Evolutionary conservation across 2,113 vertebrate genomes (phyloP), one percentile per base, ranked within the genome.

Genomic region (Hemibagrus wyckioides): DNA sequence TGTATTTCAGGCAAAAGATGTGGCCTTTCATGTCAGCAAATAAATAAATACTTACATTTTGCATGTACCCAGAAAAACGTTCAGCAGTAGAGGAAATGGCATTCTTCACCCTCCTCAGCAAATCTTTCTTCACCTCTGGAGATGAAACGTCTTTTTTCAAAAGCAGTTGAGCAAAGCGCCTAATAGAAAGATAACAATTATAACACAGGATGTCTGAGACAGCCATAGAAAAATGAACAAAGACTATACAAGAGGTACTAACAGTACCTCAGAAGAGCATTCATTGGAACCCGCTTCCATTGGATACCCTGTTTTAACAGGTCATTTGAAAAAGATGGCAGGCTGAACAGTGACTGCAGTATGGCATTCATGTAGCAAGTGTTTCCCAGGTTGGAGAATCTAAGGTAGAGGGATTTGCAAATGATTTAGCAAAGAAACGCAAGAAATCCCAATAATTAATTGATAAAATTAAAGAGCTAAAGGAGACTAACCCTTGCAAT

Each of bases 331-430:
- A 99, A 99, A 50, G 97, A 99, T 0, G 98, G 98, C 81, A 99
- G 96, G 90, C 98, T 99, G 95, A 99, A 99, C 33, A 99, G 94
- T 36, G 98, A 99, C 89, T 99, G 98, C 82, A 99, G 95, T 90
- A 99, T 99, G 82, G 98, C 97, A 48, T 99, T 99, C 98, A 99
- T 99, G 91, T 99, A 99, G 90, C 98, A 99, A 8, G 98, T 99
- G 93, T 99, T 99, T 83, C 98, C 98, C 92, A 99, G 91, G 90
- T 99, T 99, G 84, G 98, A 99, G 94, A 99, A 99, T 14, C 98
- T 99, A 92, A 23, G 10, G 84, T 2, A 33, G 28, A 88, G 25
- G 48, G 25, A 48, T 6, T 48, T 48, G 11, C 77, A 36, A 80
- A 56, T 23, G 23, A 57, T 23, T 56, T 11, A 36, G 8, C 30